Evolutionary conservation across 37 sponge, comb jelly and placozoan species (phyloP), one percentile per base, ranked within the genome.

Genomic region (Beroe ovata): DNA sequence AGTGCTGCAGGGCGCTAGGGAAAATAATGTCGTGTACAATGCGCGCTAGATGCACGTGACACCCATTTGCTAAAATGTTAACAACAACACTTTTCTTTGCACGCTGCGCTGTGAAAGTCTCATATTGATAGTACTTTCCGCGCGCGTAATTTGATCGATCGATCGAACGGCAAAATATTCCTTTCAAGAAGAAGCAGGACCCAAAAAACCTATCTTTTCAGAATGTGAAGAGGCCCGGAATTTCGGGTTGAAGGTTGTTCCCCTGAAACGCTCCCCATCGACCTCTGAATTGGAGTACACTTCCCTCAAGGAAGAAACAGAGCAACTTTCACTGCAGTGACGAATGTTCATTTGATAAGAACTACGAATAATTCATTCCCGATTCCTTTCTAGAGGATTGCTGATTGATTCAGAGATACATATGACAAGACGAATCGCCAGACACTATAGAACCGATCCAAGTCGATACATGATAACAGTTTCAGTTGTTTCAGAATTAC

Each of bases 31-130:
- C 54, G 54, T 47, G 54, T 47, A 47, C 54, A 47, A 47, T 47
- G 54, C 54, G 54, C 54, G 54, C 54, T 47, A 47, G 11, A 47
- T 36, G 42, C 84, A 77, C 84, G 84, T 77, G 84, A 42, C 21
- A 42, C 8, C 84, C 84, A 77, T 77, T 77, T 77, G 84, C 84
- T 39, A 19, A 42, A 77, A 77, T 77, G 84, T 26, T 77, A 77
- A 77, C 84, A 11, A 39, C 21, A 4, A 4, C 54, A 40, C 54
- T 20, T n/a, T 77, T 42, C 28, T 30, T 40, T 19, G 47, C 47
- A 1, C 8, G 14, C 1, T 32, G 23, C 8, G 39, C 47, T 18
- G n/a, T 21, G 42, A 77, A 36, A 77, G 84, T 39, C 84, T 77
- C 21, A 36, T 42, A 77, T 77, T 77, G 54, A 77, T 35, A 77